Evolutionary conservation across 2,113 vertebrate species (phyloP).

Genomic region (Urocynchramus pylzowi): DNA sequence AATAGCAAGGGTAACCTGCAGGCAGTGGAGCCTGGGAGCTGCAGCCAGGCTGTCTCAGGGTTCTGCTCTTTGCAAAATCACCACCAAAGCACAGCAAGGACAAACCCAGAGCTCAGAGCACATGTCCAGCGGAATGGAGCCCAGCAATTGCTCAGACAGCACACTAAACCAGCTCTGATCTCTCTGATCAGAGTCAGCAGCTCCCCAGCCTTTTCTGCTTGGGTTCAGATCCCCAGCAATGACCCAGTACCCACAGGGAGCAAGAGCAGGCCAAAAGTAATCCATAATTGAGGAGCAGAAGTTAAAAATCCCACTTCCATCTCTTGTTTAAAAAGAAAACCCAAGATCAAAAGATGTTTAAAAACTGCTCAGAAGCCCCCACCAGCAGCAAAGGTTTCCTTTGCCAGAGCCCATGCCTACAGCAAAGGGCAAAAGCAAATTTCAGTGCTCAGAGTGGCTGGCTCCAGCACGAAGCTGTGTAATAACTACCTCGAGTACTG

Average conservation of each 20-base stretch:
- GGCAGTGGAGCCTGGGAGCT: background rate
- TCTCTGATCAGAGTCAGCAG: background rate
- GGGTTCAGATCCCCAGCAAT: background rate
- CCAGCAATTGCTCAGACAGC: background rate
- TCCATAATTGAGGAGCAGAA: background rate
- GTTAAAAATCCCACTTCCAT: background rate
- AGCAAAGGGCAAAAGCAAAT: background rate
- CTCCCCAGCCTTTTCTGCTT: background rate
- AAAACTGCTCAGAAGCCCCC: background rate
- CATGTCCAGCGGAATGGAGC: fast-evolving
- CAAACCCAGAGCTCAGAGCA: background rate
- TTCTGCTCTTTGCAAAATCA: background rate
- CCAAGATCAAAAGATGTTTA: background rate
- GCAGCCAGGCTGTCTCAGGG: background rate
- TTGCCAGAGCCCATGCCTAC: background rate
- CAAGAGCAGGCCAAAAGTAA: background rate
- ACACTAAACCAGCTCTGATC: background rate
- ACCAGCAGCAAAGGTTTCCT: background rate
- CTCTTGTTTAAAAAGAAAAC: background rate
- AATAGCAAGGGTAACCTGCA: background rate
- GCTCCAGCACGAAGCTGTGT: background rate
- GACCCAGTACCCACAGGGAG: background rate
- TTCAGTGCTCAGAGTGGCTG: background rate
- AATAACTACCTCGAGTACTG: background rate
- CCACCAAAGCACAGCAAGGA: background rate